phyloP scores from a whole-genome alignment of 2,888 invertebrate genomes.

The Pristionchus maxplancki region DNA sequence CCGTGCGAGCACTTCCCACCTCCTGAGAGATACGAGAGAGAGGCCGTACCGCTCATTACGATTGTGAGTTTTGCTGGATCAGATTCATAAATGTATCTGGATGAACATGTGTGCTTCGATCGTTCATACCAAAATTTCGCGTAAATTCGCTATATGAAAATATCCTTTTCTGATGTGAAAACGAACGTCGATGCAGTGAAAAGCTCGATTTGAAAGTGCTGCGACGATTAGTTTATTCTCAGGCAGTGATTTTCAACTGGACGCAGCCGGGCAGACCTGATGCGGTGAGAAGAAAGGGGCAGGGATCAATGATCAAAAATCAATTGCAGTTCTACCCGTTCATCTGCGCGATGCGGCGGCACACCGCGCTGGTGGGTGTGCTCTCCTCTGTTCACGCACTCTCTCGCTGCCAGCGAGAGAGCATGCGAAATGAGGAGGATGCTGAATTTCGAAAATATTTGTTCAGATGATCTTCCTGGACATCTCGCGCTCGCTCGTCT shows the following conservation, averaged over 20 bases:
- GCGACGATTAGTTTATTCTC: no score
- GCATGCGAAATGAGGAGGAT: no score
- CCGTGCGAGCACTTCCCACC: background rate
- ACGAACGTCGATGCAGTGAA: no score
- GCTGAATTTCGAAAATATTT: no score
- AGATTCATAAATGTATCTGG: background rate
- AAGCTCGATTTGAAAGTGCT: no score
- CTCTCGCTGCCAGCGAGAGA: no score
- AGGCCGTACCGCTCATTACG: background rate
- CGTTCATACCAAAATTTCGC: no score
- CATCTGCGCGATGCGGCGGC: slow-evolving; percentile 6
- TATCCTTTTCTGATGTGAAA: no score
- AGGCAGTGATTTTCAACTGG: background rate
- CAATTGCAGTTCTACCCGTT: background rate
- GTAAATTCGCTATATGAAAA: no score
- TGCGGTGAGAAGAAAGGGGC: background rate
- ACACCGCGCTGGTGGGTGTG: background rate
- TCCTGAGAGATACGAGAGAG: background rate
- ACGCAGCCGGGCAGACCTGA: background rate
- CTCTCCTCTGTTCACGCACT: background rate
- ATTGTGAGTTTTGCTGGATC: background rate
- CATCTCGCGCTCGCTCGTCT: background rate
- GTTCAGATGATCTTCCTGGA: background rate
- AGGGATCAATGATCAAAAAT: background rate
- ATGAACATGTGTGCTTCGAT: background rate